These are phyloP conservation scores for Oryzias sinensis DNA, from an alignment of 2,797 vertebrate species.

Conservation along the genomic window DNA sequence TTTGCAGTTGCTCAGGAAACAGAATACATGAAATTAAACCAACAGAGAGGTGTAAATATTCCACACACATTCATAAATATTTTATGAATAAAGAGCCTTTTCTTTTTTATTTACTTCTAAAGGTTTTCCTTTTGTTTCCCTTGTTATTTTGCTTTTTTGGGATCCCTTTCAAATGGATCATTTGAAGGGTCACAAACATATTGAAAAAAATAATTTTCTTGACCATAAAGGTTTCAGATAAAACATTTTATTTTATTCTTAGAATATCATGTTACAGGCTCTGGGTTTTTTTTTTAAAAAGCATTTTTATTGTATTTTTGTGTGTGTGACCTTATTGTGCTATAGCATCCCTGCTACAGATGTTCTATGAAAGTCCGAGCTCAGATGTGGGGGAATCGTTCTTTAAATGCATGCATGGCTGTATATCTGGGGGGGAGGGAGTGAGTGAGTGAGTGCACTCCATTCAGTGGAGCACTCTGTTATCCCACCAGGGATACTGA, in stretches of 20 bases:
- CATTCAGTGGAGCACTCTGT: constrained; percentile 43
- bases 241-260: too few species aligned
- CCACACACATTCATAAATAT: constrained; percentile 12
- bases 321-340: neutral
- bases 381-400: constrained; percentile 18
- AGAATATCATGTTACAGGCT: neutral
- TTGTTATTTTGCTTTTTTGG: too few species aligned
- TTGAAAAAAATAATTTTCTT: too few species aligned
- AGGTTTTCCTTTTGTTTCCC: too few species aligned
- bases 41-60: too few species aligned
- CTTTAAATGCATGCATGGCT: constrained; percentile 31
- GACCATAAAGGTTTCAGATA: too few species aligned
- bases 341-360: constrained; percentile 4
- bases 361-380: constrained; percentile 26
- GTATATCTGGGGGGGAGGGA: constrained; percentile 32
- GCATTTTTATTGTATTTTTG: neutral
- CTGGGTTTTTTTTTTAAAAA: neutral
- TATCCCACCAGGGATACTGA: constrained; percentile 54
- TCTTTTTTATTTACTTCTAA: constrained; percentile 30
- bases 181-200: too few species aligned
- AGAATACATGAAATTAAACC: too few species aligned
- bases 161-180: too few species aligned
- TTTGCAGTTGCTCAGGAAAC: too few species aligned
- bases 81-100: constrained; percentile 54
- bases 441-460: constrained; percentile 18